phyloP scores from a whole-genome alignment of 2,888 invertebrate species.

The Neuroscelio doddi region DNA sequence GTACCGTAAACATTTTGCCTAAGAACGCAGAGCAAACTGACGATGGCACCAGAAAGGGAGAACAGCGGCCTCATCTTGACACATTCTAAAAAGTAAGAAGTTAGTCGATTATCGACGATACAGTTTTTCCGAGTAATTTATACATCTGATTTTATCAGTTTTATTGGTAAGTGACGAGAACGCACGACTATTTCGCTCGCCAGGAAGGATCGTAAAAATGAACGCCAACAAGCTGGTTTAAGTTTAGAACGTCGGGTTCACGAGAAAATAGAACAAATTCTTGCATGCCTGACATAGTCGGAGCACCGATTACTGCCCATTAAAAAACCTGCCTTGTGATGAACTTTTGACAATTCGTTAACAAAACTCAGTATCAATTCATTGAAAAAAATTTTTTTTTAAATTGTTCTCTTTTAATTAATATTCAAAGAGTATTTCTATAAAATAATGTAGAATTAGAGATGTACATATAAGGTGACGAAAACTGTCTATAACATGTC shows the following conservation, averaged over 20 bases:
- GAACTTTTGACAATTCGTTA: slow-evolving; percentile 31
- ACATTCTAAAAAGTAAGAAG: slow-evolving; percentile 67
- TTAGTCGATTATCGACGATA: slow-evolving; percentile 12
- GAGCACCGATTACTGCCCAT: slow-evolving; percentile 36
- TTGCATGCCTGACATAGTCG: slow-evolving; percentile 53
- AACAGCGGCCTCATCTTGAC: slow-evolving; percentile 68
- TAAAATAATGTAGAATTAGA: slow-evolving; percentile 10
- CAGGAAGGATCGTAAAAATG: slow-evolving; percentile 55
- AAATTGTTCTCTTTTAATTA: no score
- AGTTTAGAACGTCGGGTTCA: slow-evolving; percentile 67
- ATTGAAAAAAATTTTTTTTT: no score
- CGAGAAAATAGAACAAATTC: slow-evolving; percentile 68
- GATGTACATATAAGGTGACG: slow-evolving; percentile 65
- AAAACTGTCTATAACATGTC: slow-evolving; percentile 59
- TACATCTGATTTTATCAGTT: slow-evolving; percentile 21
- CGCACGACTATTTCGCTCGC: slow-evolving; percentile 20
- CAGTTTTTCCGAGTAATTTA: background rate
- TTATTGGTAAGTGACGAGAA: slow-evolving; percentile 26
- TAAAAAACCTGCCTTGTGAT: slow-evolving; percentile 36
- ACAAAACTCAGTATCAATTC: no score
- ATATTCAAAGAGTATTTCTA: no score
- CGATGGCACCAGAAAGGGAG: slow-evolving; percentile 61
- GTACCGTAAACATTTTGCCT: slow-evolving; percentile 61
- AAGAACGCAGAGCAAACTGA: slow-evolving; percentile 56
- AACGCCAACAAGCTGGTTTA: slow-evolving; percentile 61